A percentile compares a stretch with the other conserved stretches of the same genome.
Conservation (phyloP, 2,888 invertebrate genomes). For the Agrochola lota region DNA sequence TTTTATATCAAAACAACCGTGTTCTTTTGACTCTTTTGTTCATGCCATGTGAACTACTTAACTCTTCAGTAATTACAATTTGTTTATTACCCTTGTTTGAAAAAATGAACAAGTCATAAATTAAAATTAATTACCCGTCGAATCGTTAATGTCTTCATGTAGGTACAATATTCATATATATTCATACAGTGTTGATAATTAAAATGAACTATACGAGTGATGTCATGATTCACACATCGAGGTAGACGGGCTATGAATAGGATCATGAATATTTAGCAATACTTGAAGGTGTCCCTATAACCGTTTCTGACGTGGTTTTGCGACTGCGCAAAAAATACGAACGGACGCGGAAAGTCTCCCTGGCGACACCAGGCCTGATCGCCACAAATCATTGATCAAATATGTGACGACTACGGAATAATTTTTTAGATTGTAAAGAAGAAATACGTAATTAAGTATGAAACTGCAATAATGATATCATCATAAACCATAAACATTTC, state of each 20-base stretch:
- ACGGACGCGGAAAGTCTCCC: not conserved
- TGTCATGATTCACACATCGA: slow-evolving; percentile 53
- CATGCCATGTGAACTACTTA: not conserved
- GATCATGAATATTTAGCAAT: slow-evolving; percentile 44
- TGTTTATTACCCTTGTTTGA: slow-evolving; percentile 7
- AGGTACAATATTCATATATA: slow-evolving; percentile 17
- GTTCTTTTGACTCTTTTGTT: too few relatives aligned
- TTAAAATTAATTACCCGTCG: slow-evolving; percentile 31
- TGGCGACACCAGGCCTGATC: not conserved
- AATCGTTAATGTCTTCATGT: slow-evolving; percentile 39
- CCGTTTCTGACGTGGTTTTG: slow-evolving; percentile 2
- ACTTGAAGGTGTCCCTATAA: slow-evolving; percentile 15
- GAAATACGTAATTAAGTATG: too few relatives aligned
- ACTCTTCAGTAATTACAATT: slow-evolving; percentile 1
- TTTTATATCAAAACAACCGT: not conserved
- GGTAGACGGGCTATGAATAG: slow-evolving; percentile 42
- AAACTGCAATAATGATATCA: too few relatives aligned
- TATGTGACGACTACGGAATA: not conserved
- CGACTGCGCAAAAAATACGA: not conserved
- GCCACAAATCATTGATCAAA: not conserved
- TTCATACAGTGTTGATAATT: slow-evolving; percentile 43
- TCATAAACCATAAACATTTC: too few relatives aligned
- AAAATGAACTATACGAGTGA: slow-evolving; percentile 50
- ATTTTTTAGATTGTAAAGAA: too few relatives aligned
- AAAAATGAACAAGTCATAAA: slow-evolving; percentile 13